phyloP scores from a whole-genome alignment of 2,797 vertebrate genomes.

The Eremophila alpestris region DNA sequence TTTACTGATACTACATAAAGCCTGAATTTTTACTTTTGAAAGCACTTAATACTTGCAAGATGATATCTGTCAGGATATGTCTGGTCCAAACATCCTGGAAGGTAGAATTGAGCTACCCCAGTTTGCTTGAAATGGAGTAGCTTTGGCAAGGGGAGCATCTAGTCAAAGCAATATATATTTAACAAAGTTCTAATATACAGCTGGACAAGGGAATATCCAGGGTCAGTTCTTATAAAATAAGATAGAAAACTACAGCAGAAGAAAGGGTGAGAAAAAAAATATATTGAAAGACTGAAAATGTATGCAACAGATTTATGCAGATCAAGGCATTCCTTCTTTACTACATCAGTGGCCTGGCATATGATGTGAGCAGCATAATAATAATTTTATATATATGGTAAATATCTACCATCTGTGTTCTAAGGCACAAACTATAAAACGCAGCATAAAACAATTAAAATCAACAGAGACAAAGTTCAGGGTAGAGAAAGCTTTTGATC shows the following conservation, averaged over 20 bases:
- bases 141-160: background rate
- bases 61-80: background rate
- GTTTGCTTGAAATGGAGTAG: background rate
- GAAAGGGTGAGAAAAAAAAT: background rate
- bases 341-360: constrained; percentile 39
- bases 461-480: constrained; percentile 43
- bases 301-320: constrained; percentile 43
- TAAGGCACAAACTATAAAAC: constrained; percentile 23
- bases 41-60: background rate
- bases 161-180: background rate
- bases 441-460: constrained; percentile 61
- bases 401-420: constrained; percentile 66
- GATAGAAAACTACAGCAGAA: background rate
- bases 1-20: background rate
- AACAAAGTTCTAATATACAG: background rate
- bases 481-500: constrained; percentile 43
- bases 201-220: background rate
- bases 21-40: background rate
- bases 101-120: background rate
- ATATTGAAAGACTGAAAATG: background rate
- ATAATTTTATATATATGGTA: constrained; percentile 50
- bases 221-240: background rate
- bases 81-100: background rate
- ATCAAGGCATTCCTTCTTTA: constrained; percentile 64
- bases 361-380: constrained; percentile 53